These are phyloP conservation scores for Temnothorax nylanderi DNA, from an alignment of 1,140 invertebrate genomes.

Conservation along the genomic window DNA sequence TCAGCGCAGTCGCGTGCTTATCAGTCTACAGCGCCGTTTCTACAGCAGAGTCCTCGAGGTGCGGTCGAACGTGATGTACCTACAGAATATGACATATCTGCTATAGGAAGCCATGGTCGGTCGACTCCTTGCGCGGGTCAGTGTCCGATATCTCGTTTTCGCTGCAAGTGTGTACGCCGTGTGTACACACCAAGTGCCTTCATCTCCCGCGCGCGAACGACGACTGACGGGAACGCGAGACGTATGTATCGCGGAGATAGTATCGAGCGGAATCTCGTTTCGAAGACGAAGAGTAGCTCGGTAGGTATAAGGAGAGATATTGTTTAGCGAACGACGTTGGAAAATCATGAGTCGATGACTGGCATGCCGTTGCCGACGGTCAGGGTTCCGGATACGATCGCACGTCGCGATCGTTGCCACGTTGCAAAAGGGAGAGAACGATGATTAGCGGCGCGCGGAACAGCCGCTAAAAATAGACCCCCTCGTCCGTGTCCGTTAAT, in stretches of 20 bases:
- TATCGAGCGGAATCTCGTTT: slow-evolving; percentile 64
- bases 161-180: slow-evolving; percentile 50
- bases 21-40: slow-evolving; percentile 1
- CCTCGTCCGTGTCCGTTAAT: slow-evolving; percentile 27
- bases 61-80: background rate
- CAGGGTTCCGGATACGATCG: slow-evolving; percentile 50
- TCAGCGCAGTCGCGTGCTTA: background rate
- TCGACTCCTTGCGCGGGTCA: slow-evolving; percentile 68
- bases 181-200: slow-evolving; percentile 50
- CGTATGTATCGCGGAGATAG: slow-evolving; percentile 65
- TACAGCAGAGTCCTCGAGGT: background rate
- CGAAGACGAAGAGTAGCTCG: slow-evolving; percentile 56
- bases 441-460: slow-evolving; percentile 32
- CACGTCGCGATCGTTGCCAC: slow-evolving; percentile 16
- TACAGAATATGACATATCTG: slow-evolving; percentile 61
- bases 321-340: slow-evolving; percentile 60
- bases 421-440: background rate
- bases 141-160: slow-evolving; percentile 73
- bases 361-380: slow-evolving; percentile 55
- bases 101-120: slow-evolving; percentile 46
- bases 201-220: slow-evolving; percentile 19
- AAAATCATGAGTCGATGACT: slow-evolving; percentile 65
- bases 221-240: slow-evolving; percentile 18
- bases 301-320: slow-evolving; percentile 36
- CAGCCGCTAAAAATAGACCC: slow-evolving; percentile 17